Percentiles rank a stretch among this genome's conserved stretches.
Evolutionary conservation across 2,888 invertebrate species (phyloP).

Genomic region (Idaea straminata): DNA sequence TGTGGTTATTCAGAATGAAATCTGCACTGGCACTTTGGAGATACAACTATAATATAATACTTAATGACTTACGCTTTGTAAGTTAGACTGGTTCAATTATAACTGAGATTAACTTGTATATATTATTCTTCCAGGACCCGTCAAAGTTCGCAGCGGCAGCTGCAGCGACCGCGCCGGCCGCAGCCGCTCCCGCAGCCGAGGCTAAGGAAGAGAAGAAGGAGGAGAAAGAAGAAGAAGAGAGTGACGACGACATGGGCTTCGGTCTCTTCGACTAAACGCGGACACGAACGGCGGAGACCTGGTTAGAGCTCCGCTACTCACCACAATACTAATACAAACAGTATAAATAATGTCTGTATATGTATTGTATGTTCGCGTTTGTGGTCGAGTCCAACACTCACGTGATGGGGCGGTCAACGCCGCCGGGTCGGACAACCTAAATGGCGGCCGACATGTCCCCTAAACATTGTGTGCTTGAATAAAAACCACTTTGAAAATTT

Average conservation of each 20-base stretch:
- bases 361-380: slow-evolving; percentile 8
- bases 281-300: slow-evolving; percentile 15
- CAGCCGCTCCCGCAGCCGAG: slow-evolving; percentile 81
- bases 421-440: slow-evolving; percentile 71
- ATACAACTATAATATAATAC: slow-evolving; percentile 32
- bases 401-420: slow-evolving; percentile 43
- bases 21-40: slow-evolving; percentile 64
- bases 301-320: slow-evolving; percentile 2
- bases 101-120: slow-evolving; percentile 15
- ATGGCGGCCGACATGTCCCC: slow-evolving; percentile 59
- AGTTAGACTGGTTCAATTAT: neutral
- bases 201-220: slow-evolving; percentile 87
- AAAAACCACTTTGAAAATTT: slow-evolving; percentile 43
- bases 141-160: slow-evolving; percentile 90
- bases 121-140: slow-evolving; percentile 86
- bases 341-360: slow-evolving; percentile 11
- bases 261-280: slow-evolving; percentile 91
- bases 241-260: slow-evolving; percentile 98
- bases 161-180: slow-evolving; percentile 83
- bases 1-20: slow-evolving; percentile 41
- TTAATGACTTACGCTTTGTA: neutral
- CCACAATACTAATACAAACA: slow-evolving; percentile 17
- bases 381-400: slow-evolving; percentile 41
- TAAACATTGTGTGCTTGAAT: slow-evolving; percentile 49
- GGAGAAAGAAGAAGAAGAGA: slow-evolving; percentile 89